Percentiles rank a stretch among this genome's conserved stretches.
Conservation (phyloP, 2,113 vertebrate species). For the Tachuris rubrigastra region DNA sequence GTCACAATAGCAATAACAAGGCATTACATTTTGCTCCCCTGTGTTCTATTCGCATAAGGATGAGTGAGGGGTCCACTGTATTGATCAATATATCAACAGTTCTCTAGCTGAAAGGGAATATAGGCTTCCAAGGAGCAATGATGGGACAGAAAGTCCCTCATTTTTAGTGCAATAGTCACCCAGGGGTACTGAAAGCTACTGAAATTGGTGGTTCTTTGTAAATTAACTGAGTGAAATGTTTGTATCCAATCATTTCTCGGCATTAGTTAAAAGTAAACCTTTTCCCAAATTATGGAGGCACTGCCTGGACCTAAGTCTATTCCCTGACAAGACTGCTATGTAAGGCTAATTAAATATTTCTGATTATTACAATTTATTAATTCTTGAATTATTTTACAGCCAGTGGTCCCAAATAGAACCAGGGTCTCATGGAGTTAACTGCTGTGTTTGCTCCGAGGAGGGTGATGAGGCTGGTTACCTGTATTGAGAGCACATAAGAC, state of each 20-base stretch:
- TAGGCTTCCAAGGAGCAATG: conserved; percentile 1
- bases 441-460: background rate
- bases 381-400: background rate
- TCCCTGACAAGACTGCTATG: background rate
- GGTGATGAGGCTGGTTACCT: fast-evolving
- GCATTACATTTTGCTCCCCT: conserved; percentile 27
- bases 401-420: background rate
- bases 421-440: background rate
- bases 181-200: background rate
- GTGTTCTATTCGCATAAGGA: conserved; percentile 6
- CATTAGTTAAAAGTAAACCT: background rate
- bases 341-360: background rate
- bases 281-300: background rate
- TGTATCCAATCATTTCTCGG: background rate
- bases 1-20: conserved; percentile 42
- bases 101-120: background rate
- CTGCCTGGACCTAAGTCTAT: background rate
- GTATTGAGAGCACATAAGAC: background rate
- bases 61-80: background rate
- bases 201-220: background rate
- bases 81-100: conserved; percentile 32
- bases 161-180: background rate
- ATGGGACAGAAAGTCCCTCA: background rate
- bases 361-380: background rate
- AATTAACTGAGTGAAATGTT: background rate